phyloP scores from a whole-genome alignment of 2,888 invertebrate species.

The Erannis defoliaria region DNA sequence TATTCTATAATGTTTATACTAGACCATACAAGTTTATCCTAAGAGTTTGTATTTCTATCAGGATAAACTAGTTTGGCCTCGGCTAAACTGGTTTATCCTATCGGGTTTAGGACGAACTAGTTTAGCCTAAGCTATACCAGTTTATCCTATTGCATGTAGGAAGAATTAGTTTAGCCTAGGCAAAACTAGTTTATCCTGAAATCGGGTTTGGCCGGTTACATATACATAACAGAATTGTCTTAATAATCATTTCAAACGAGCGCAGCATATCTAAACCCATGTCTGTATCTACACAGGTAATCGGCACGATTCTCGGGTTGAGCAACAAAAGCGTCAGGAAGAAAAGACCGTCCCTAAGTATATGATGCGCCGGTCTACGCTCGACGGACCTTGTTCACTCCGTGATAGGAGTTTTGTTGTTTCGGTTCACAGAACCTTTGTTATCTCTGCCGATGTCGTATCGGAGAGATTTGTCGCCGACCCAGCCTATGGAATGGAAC shows the following conservation, averaged over 20 bases:
- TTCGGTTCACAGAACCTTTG: slow-evolving; percentile 71
- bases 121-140: too few relatives aligned
- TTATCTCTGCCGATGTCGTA: slow-evolving; percentile 61
- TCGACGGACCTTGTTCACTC: slow-evolving; percentile 70
- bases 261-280: slow-evolving; percentile 8
- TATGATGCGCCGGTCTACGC: slow-evolving; percentile 81
- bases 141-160: too few relatives aligned
- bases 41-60: too few relatives aligned
- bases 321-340: slow-evolving; percentile 92
- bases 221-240: background rate
- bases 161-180: too few relatives aligned
- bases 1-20: too few relatives aligned
- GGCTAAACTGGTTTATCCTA: too few relatives aligned
- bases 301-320: slow-evolving; percentile 92
- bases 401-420: slow-evolving; percentile 76
- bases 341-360: slow-evolving; percentile 92
- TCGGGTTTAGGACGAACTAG: too few relatives aligned
- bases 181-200: too few relatives aligned
- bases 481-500: slow-evolving; percentile 50
- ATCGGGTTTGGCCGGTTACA: too few relatives aligned
- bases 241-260: too few relatives aligned
- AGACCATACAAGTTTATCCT: too few relatives aligned
- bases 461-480: slow-evolving; percentile 64
- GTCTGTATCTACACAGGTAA: slow-evolving; percentile 72
- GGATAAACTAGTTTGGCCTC: too few relatives aligned